These are phyloP conservation scores for Heliconius aoede DNA, from an alignment of 2,888 invertebrate species.

Conservation along the genomic window DNA sequence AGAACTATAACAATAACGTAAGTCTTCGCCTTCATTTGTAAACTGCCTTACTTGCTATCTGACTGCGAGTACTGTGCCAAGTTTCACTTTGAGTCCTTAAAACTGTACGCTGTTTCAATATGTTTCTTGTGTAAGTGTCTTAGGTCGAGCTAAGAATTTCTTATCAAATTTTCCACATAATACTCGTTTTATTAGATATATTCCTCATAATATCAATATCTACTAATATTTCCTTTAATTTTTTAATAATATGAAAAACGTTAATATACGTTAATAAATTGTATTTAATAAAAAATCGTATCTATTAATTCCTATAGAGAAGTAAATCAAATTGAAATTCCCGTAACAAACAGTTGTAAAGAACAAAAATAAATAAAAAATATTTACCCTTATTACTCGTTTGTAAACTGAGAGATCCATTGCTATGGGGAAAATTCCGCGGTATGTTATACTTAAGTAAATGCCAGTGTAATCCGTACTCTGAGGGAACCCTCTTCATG, in stretches of 20 bases:
- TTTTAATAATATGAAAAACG: neutral
- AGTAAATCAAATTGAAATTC: slow-evolving; percentile 14
- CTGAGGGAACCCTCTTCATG: slow-evolving; percentile 52
- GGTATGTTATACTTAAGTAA: slow-evolving; percentile 59
- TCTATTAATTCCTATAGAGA: neutral
- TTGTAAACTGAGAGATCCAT: slow-evolving; percentile 49
- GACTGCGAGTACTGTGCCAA: slow-evolving; percentile 33
- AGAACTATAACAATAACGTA: slow-evolving; percentile 77
- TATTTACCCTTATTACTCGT: slow-evolving; percentile 44
- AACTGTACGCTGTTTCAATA: slow-evolving; percentile 26
- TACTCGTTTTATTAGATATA: neutral
- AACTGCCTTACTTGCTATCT: slow-evolving; percentile 61
- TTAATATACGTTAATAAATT: neutral
- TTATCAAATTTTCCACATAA: neutral
- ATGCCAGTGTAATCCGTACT: slow-evolving; percentile 60
- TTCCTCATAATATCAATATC: neutral
- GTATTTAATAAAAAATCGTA: neutral
- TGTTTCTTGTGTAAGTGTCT: slow-evolving; percentile 16
- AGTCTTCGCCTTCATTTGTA: slow-evolving; percentile 64
- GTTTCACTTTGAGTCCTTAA: slow-evolving; percentile 41
- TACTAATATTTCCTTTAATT: neutral
- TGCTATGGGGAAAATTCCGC: slow-evolving; percentile 55
- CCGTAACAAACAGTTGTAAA: slow-evolving; percentile 9
- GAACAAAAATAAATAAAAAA: slow-evolving; percentile 34
- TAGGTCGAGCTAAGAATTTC: slow-evolving; percentile 33